Conservation (phyloP, 2,888 invertebrate genomes). For the Lycocerus yunnanus region DNA sequence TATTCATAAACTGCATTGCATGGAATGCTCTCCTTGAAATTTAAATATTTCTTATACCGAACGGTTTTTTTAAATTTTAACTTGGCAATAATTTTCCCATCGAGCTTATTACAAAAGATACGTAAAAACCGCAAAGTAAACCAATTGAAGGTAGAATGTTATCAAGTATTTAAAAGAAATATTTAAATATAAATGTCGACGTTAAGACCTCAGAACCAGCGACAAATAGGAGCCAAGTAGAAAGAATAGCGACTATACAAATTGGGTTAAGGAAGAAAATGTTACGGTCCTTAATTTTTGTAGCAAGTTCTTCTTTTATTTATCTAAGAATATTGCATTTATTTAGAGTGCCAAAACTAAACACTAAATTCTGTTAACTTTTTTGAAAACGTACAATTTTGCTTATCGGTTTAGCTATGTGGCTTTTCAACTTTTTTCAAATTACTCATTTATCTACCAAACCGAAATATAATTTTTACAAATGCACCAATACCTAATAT, state of each 20-base stretch:
- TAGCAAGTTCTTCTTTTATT: background rate
- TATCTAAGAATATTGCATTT: slow-evolving; percentile 1
- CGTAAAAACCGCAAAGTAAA: background rate
- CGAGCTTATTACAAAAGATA: no score
- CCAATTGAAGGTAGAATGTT: background rate
- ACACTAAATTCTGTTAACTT: background rate
- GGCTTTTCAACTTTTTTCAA: background rate
- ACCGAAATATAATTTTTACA: background rate
- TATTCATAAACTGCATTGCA: background rate
- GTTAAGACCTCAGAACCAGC: background rate
- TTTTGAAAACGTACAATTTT: background rate
- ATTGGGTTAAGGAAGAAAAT: slow-evolving; percentile 4
- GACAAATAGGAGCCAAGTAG: slow-evolving; percentile 4
- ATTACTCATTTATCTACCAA: background rate
- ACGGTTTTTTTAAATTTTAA: background rate
- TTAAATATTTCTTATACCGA: background rate
- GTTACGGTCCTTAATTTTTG: slow-evolving; percentile 5
- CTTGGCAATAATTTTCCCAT: background rate
- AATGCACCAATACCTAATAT: background rate
- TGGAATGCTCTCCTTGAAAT: background rate
- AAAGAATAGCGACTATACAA: slow-evolving; percentile 2
- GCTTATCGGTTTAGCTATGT: background rate
- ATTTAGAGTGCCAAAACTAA: slow-evolving; percentile 3
- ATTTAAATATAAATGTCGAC: slow-evolving; percentile 4
- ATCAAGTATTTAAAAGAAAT: background rate